Evolutionary conservation across 2,797 vertebrate species (phyloP), one percentile per base, ranked within the genome.

Genomic region (Siniperca scherzeri): DNA sequence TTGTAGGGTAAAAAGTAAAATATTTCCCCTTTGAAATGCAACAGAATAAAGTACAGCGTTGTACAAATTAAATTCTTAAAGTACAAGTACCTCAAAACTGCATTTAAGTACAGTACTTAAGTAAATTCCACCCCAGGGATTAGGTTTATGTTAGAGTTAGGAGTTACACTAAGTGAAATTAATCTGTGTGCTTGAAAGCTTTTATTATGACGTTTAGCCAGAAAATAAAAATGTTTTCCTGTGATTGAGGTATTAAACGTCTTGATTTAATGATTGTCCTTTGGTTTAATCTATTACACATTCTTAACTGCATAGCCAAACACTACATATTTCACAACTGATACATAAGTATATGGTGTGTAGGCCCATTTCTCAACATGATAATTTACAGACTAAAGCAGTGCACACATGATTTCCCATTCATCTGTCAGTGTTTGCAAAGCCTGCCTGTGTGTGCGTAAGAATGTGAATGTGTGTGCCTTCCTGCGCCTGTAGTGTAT

Each of bases 401-500:
- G 52, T 3, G 17, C 22, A 68, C 59, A 53, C n/a, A 30, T 67
- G 50, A 64, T 30, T 70, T 82, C 75, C 62, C 38, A 48, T 78
- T 73, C 19, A 70, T 73, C 17, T 75, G 46, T 73, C 48, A 50
- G n/a, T 60, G 67, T 73, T n/a, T 67, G 25, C 17, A 48, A 71
- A 74, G 59, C 48, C 53, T 69, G 67, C 80, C 27, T 72, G 38
- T 69, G 68, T 64, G 68, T 65, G 71, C 44, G 48, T 38, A 56
- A 55, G 50, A 70, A 66, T 76, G 65, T 74, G 9, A 46, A 40
- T 66, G 57, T 68, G 42, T 68, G 61, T 22, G 72, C 36, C 36
- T 36, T 36, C 36, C 9, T 61, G 17, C 38, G 59, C 5, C 27
- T 74, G 12, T 30, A 5, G 64, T 79, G 44, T 56, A 16, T 72